These are phyloP conservation scores for Nesogale talazaci DNA, from an alignment of 2,113 vertebrate genomes.

Conservation along the genomic window DNA sequence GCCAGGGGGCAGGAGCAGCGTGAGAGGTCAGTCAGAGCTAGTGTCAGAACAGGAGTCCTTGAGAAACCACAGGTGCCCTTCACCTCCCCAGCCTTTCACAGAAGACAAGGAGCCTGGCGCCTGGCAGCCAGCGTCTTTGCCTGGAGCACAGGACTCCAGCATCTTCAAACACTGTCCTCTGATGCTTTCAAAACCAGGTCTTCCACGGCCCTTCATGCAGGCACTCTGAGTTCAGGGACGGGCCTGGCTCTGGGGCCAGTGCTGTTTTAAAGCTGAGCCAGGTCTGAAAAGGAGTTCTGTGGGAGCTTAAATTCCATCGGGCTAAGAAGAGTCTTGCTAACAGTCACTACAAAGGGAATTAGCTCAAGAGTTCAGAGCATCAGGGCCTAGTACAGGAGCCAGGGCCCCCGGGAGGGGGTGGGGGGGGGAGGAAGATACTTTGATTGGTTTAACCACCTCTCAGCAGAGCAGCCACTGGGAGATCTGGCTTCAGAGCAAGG, in stretches of 20 bases:
- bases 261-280: fast-evolving
- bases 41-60: fast-evolving
- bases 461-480: neutral
- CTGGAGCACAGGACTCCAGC: neutral
- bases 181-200: no score
- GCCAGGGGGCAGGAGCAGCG: fast-evolving
- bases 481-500: neutral
- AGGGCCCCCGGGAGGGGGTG: neutral
- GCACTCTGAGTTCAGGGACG: fast-evolving
- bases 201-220: neutral
- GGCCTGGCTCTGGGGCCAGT: fast-evolving
- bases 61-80: neutral
- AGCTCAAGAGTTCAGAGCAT: neutral
- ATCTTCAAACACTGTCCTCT: no score
- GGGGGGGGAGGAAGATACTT: neutral
- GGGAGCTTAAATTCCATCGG: fast-evolving
- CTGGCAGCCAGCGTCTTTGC: fast-evolving
- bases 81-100: fast-evolving
- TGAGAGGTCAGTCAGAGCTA: no score
- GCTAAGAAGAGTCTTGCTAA: no score
- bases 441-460: neutral
- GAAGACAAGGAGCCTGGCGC: fast-evolving
- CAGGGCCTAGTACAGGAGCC: fast-evolving
- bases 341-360: neutral
- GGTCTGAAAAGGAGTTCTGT: neutral